These are phyloP conservation scores for Stenotaenia linearis DNA, from an alignment of 2,888 invertebrate species.

Conservation along the genomic window DNA sequence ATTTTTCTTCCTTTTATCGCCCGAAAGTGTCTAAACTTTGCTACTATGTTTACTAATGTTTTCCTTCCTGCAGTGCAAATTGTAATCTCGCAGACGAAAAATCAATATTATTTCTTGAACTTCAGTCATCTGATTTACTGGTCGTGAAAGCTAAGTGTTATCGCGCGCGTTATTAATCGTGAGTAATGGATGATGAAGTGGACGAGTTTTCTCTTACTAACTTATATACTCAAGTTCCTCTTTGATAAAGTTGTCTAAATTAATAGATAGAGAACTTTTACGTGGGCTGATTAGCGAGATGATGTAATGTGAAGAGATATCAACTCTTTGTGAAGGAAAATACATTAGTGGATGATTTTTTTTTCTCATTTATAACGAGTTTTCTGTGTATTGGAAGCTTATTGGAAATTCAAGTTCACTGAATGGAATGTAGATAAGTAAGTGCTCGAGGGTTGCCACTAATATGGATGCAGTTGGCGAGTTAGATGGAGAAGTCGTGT, in stretches of 20 bases:
- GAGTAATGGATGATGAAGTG: not conserved
- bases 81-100: not conserved
- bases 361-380: no score
- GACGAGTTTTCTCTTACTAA: not conserved
- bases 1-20: not conserved
- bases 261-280: not conserved
- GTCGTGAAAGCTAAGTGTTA: constrained; percentile 11
- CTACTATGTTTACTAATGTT: not conserved
- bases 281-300: no score
- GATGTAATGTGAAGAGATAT: no score
- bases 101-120: constrained; percentile 15
- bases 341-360: no score
- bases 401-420: no score
- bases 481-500: no score
- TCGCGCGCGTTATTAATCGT: not conserved
- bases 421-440: no score
- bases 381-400: no score
- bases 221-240: not conserved
- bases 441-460: no score
- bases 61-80: not conserved
- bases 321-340: no score
- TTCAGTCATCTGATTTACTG: not conserved
- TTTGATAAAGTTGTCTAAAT: not conserved
- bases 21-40: not conserved
- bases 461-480: no score